These are phyloP conservation scores for Falco columbarius DNA, from an alignment of 2,797 vertebrate genomes.

Conservation along the genomic window DNA sequence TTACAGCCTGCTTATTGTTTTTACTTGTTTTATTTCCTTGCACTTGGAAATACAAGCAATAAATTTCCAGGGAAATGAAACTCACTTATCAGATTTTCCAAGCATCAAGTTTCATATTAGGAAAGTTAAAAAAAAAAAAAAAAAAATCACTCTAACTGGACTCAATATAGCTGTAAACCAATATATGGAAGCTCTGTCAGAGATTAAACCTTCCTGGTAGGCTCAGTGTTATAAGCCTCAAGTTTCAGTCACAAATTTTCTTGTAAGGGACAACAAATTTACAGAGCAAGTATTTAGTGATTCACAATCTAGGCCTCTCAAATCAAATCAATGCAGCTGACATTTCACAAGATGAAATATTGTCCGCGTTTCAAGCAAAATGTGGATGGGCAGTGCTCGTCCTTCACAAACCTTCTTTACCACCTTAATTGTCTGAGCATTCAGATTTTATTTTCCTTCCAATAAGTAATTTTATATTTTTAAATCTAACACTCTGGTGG, in stretches of 20 bases:
- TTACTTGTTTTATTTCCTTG: conserved; percentile 76
- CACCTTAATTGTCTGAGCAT: not conserved
- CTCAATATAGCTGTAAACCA: conserved; percentile 74
- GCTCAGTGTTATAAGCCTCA: conserved; percentile 12
- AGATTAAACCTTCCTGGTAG: conserved; percentile 62
- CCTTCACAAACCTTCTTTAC: not conserved
- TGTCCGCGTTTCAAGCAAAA: not conserved
- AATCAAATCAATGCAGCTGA: conserved; percentile 39
- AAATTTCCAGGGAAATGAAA: conserved; percentile 84
- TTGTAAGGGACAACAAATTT: conserved; percentile 57
- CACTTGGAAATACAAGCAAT: conserved; percentile 79
- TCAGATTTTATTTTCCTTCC: not conserved
- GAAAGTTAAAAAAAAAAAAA: conserved; percentile 30
- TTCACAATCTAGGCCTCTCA: conserved; percentile 17
- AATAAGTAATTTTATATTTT: not conserved
- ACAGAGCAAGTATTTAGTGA: conserved; percentile 57
- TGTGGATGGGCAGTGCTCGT: not conserved
- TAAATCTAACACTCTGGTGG: not conserved
- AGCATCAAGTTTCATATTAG: conserved; percentile 81
- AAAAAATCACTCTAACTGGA: conserved; percentile 66
- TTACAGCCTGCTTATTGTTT: conserved; percentile 77
- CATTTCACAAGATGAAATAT: conserved; percentile 47
- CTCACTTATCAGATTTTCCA: conserved; percentile 82
- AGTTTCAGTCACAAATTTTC: conserved; percentile 42
- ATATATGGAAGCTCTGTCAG: conserved; percentile 68